Evolutionary conservation across 2,113 vertebrate genomes (phyloP).

Genomic region (Bos javanicus): DNA sequence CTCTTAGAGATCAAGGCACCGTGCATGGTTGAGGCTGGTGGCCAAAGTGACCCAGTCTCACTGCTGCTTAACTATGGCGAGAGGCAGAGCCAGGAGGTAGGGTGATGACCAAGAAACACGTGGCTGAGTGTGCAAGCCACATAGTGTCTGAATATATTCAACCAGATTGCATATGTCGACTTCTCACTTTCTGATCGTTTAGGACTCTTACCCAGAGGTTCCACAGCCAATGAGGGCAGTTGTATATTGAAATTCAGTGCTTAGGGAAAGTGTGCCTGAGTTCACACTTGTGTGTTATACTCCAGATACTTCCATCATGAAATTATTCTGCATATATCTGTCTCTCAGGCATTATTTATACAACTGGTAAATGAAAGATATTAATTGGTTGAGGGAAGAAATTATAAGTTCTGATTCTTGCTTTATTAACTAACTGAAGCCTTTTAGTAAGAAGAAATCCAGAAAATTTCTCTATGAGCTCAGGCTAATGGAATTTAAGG

Average conservation of each 20-base stretch:
- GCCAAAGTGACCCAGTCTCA: background rate
- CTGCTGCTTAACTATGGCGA: background rate
- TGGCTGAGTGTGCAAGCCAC: background rate
- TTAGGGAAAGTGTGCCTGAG: slow-evolving; percentile 43
- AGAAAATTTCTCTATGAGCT: background rate
- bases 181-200: background rate
- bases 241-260: slow-evolving; percentile 50
- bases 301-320: slow-evolving; percentile 71
- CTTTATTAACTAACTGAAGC: slow-evolving; percentile 60
- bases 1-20: background rate
- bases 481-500: slow-evolving; percentile 27
- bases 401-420: background rate
- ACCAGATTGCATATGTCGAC: background rate
- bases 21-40: background rate
- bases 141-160: background rate
- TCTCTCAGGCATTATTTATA: slow-evolving; percentile 55
- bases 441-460: slow-evolving; percentile 1
- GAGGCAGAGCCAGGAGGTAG: background rate
- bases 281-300: slow-evolving; percentile 48
- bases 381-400: slow-evolving; percentile 61
- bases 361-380: slow-evolving; percentile 67
- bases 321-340: slow-evolving; percentile 66
- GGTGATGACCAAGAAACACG: background rate
- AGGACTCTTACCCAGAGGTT: slow-evolving; percentile 33
- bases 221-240: background rate